Conservation (phyloP, 2,888 invertebrate species). For the Tinea semifulvella region DNA sequence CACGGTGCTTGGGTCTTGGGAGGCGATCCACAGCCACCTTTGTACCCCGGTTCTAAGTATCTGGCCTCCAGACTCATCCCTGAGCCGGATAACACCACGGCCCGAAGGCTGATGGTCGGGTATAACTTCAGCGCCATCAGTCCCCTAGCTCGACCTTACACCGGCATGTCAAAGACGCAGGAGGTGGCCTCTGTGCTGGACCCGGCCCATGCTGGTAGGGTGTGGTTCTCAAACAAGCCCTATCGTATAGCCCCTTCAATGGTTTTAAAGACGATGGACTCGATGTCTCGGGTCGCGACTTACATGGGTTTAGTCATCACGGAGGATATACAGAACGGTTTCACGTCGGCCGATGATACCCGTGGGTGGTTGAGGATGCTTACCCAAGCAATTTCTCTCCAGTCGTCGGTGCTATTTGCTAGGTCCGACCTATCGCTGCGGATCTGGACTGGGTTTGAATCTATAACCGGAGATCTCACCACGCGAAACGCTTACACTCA, state of each 20-base stretch:
- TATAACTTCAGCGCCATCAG: slow-evolving; percentile 3
- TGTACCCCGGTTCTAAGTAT: slow-evolving; percentile 1
- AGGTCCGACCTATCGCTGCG: no score
- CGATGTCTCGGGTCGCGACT: no score
- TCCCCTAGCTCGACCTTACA: slow-evolving; percentile 1
- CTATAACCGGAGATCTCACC: no score
- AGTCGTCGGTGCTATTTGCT: no score
- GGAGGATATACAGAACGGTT: no score
- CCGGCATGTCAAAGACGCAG: not conserved
- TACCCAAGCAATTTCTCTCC: no score
- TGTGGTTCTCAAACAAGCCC: not conserved
- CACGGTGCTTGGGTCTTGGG: slow-evolving; percentile 6
- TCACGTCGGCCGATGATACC: no score
- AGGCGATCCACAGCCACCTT: not conserved
- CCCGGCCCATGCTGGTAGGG: not conserved
- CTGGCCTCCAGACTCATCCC: not conserved
- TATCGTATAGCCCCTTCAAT: not conserved
- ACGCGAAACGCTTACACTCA: slow-evolving; percentile 14
- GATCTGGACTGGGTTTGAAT: no score
- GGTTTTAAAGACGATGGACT: slow-evolving; percentile 12
- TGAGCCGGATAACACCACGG: not conserved
- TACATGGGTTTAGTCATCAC: no score
- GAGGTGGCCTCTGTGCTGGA: not conserved
- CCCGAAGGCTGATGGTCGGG: not conserved
- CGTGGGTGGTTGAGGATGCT: no score